Conservation (phyloP, 2,113 vertebrate genomes). For the Recurvirostra avosetta region DNA sequence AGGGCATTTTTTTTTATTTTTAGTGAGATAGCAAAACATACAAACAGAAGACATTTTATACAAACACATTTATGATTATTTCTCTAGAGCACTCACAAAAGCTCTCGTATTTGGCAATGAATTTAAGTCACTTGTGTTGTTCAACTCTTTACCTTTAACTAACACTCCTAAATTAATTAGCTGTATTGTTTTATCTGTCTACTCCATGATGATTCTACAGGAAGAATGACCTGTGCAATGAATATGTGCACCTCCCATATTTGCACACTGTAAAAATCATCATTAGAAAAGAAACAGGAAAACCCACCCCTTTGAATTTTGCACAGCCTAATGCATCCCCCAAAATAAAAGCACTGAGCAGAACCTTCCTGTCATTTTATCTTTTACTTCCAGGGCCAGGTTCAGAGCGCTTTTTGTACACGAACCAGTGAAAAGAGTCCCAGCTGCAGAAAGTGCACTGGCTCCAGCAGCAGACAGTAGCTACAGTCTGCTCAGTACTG, state of each 20-base stretch:
- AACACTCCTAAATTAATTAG: conserved; percentile 24
- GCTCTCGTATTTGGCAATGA: not conserved
- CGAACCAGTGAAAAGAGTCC: rapidly evolving
- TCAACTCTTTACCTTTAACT: conserved; percentile 28
- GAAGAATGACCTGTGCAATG: conserved; percentile 27
- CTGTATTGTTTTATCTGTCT: conserved; percentile 28
- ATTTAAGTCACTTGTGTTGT: not conserved
- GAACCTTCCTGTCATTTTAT: not conserved
- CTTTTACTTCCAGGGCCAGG: not conserved
- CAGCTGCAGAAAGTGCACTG: not conserved
- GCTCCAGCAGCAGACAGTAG: not conserved
- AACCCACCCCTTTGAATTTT: not conserved
- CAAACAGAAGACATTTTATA: not conserved
- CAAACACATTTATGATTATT: not conserved
- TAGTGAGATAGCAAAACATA: not conserved
- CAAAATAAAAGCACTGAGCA: not conserved
- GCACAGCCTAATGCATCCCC: not conserved
- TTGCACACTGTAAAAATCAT: not conserved
- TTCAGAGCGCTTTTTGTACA: not conserved
- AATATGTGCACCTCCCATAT: conserved; percentile 30
- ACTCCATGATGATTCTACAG: conserved; percentile 47
- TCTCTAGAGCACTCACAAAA: not conserved
- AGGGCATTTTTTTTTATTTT: not conserved
- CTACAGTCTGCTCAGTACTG: not conserved
- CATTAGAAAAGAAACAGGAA: conserved; percentile 39